These are phyloP conservation scores for Acronicta alni DNA, from an alignment of 2,888 invertebrate species.

Conservation along the genomic window DNA sequence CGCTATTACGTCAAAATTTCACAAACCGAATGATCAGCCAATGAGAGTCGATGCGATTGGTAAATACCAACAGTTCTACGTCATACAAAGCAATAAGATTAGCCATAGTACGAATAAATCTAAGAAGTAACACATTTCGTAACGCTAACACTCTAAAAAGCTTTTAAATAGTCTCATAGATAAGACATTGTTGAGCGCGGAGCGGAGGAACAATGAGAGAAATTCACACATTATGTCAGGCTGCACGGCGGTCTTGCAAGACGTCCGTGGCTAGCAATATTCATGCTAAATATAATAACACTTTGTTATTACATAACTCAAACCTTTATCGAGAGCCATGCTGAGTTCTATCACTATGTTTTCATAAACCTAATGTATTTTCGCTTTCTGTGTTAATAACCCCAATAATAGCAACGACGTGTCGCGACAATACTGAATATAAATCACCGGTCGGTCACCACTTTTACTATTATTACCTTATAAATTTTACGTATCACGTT, in stretches of 20 bases:
- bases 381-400: slow-evolving; percentile 13
- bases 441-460: slow-evolving; percentile 22
- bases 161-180: slow-evolving; percentile 51
- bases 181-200: slow-evolving; percentile 43
- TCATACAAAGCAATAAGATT: slow-evolving; percentile 18
- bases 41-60: slow-evolving; percentile 22
- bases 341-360: slow-evolving; percentile 5
- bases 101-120: slow-evolving; percentile 14
- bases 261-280: slow-evolving; percentile 43
- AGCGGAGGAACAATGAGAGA: slow-evolving; percentile 61
- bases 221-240: slow-evolving; percentile 68
- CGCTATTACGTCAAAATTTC: slow-evolving; percentile 20
- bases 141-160: slow-evolving; percentile 42
- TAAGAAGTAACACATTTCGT: slow-evolving; percentile 27
- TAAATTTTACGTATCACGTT: slow-evolving; percentile 38
- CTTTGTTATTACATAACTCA: slow-evolving; percentile 21
- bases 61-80: slow-evolving; percentile 14
- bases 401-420: slow-evolving; percentile 13
- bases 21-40: slow-evolving; percentile 10
- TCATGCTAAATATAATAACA: slow-evolving; percentile 45
- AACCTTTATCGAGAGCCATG: slow-evolving; percentile 21
- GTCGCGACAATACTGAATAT: slow-evolving; percentile 15
- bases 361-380: background rate
- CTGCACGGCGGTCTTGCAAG: slow-evolving; percentile 45
- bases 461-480: slow-evolving; percentile 17